Conservation (phyloP, 2,888 invertebrate genomes). For the Laothoe populi region DNA sequence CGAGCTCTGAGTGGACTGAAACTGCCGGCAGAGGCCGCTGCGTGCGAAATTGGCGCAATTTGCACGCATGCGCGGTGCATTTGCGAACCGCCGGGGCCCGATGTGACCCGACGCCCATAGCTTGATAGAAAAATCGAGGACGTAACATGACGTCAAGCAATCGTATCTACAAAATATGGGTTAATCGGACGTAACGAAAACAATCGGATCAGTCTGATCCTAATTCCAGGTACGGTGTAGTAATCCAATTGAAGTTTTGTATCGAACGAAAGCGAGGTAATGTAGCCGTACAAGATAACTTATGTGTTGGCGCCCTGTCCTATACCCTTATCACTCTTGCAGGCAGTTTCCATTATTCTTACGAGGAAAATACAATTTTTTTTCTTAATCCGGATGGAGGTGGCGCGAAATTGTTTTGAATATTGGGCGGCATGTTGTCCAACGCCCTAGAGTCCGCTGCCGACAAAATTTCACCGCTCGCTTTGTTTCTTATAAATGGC, state of each 20-base stretch:
- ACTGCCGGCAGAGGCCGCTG: constrained; percentile 78
- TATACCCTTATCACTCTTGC: constrained; percentile 47
- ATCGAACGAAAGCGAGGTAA: not conserved
- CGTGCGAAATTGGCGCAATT: constrained; percentile 82
- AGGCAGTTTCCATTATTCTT: constrained; percentile 55
- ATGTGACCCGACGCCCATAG: constrained; percentile 76
- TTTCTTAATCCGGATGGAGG: constrained; percentile 56
- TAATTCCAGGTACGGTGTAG: constrained; percentile 33
- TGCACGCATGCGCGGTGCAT: constrained; percentile 75
- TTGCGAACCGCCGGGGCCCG: constrained; percentile 73
- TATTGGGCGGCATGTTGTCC: constrained; percentile 43
- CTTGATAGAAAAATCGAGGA: constrained; percentile 82
- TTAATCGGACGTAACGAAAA: constrained; percentile 77
- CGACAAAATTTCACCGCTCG: constrained; percentile 46
- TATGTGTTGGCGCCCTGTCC: constrained; percentile 42
- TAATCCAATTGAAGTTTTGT: constrained; percentile 16
- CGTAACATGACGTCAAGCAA: constrained; percentile 80
- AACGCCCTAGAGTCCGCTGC: constrained; percentile 41
- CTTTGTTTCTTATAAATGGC: constrained; percentile 52
- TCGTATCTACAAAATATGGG: constrained; percentile 70
- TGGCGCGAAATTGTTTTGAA: constrained; percentile 61
- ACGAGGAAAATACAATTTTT: constrained; percentile 55
- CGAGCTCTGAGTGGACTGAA: constrained; percentile 68
- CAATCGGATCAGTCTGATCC: constrained; percentile 55
- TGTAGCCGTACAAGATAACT: constrained; percentile 41